Base-by-base conservation (phyloP, 2,797 vertebrate genomes). In the Simalia tracyae region DNA sequence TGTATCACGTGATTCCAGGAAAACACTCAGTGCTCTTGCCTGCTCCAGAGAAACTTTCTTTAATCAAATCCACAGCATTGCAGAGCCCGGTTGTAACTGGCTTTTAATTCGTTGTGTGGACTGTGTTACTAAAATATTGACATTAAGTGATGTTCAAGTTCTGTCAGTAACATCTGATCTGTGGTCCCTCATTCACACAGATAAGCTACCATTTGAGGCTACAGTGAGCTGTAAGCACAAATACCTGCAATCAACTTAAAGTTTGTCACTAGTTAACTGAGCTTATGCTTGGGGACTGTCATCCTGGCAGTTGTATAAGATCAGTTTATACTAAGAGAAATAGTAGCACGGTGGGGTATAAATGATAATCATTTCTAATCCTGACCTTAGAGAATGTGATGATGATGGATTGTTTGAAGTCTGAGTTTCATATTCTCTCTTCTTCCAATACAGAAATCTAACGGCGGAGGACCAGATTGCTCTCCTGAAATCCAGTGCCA, bases 391-490 rank as follows among this genome's bases (percentile, higher is more conserved):
- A 54, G 15, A 64, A 36, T n/a, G 19, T 15, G 57, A 14, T 14
- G 42, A 31, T 66, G 60, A 84, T 22, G 8, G 28, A 60, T 46
- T 12, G 9, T 36, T 12, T 54, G 1, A 0, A 3, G 46, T 31
- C 60, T 89, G 76, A 36, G 28, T 60, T 84, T 1, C 15, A 14
- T 46, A 26, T 50, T 0, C 0, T n/a, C 54, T 0, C 28, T 90
- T 60, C 15, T 17, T 6, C 2, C 64, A 89, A 84, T 1, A 0
- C 97, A 99, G 99, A 97, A 99, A 99, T 0, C 98, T 99, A 96
- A 98, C 98, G 0, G 98, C 98, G 0, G 99, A 99, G 68, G 99
- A 99, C 96, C 99, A 99, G 98, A 99, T 99, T 0, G 98, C 99
- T 64, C 97, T 99, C 95, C 96, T 99, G 84, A 99, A 99, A 96